Evolutionary conservation across 2,888 invertebrate species (phyloP).

Genomic region (Amblyjoppa proteus): DNA sequence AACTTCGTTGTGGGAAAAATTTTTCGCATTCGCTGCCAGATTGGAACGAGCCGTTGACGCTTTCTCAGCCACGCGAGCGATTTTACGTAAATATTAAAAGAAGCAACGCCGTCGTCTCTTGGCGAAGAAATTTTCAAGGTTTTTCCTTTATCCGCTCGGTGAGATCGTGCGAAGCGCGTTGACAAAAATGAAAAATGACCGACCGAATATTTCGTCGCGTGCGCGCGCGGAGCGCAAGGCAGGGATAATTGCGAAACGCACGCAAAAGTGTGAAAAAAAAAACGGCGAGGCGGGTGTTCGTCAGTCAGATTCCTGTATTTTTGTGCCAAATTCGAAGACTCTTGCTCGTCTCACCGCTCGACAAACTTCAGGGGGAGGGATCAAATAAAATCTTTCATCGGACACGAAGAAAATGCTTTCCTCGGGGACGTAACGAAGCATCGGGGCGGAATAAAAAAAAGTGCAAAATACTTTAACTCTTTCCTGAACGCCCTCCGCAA

Average conservation of each 20-base stretch:
- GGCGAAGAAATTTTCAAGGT: not conserved
- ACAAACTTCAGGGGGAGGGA: not conserved
- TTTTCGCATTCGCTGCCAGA: not conserved
- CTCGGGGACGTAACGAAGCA: conserved; percentile 18
- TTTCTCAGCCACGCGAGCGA: not conserved
- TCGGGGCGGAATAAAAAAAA: not conserved
- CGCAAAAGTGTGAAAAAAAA: conserved; percentile 3
- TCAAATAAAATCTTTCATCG: conserved; percentile 19
- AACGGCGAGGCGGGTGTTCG: conserved; percentile 49
- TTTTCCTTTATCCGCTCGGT: not conserved
- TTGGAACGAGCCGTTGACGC: not conserved
- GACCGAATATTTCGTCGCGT: conserved; percentile 4
- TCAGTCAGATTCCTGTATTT: conserved; percentile 64
- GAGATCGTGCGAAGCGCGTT: not conserved
- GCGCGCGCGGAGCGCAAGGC: not conserved
- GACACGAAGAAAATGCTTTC: not conserved
- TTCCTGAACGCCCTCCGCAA: conserved; percentile 1
- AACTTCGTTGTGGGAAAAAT: not conserved
- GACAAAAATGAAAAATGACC: not conserved
- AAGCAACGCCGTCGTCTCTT: not conserved
- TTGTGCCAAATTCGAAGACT: conserved; percentile 67
- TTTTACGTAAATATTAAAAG: conserved; percentile 1
- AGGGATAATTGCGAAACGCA: not conserved
- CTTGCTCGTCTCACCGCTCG: conserved; percentile 37
- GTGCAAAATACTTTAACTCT: conserved; percentile 7